Base-by-base conservation (phyloP, 2,797 vertebrate genomes). In the Malacoctenus gilli region DNA sequence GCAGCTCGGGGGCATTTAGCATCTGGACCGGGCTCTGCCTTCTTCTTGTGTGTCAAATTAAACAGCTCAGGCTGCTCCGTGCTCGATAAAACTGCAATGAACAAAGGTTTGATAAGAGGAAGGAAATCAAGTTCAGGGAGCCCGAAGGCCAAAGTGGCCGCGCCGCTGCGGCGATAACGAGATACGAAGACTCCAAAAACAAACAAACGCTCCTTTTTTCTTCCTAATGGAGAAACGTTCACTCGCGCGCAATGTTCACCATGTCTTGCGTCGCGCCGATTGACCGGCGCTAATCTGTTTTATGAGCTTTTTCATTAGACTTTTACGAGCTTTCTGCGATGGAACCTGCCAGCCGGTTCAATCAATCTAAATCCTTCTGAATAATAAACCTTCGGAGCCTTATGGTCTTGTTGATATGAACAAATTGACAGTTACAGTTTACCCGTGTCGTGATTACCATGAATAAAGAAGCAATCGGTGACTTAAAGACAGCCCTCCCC, bases 371-470 rank as follows among this genome's bases (percentile, higher is more conserved):
- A 18, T 40, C 11, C 28, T 34, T 23, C 13, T 31, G 44, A 16
- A 31, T 62, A 22, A 28, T 60, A 31, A 59, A 75, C 41, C 46
- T 23, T 41, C n/a, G n/a, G n/a, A n/a, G n/a, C n/a, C n/a, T n/a
- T n/a, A n/a, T n/a, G n/a, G n/a, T n/a, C n/a, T n/a, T 68, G 74
- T 67, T 48, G 58, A 72, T 57, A 22, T 36, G 13, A 42, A 21
- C 18, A 53, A 56, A 69, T 72, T 70, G 43, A 49, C 42, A 54
- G 52, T 43, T 54, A 46, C 38, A 8, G 1, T 48, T 48, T 68
- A 12, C 34, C 47, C 46, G 41, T 20, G 1, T 54, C 21, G 50
- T 40, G 42, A 22, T 34, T 50, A 20, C 20, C 38, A 20, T 66
- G 44, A 28, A 49, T n/a, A n/a, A n/a, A n/a, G n/a, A n/a, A n/a